Percentiles rank a stretch among this genome's conserved stretches.
Evolutionary conservation across 1,140 invertebrate genomes (phyloP).

Genomic region (Papilio helenus): DNA sequence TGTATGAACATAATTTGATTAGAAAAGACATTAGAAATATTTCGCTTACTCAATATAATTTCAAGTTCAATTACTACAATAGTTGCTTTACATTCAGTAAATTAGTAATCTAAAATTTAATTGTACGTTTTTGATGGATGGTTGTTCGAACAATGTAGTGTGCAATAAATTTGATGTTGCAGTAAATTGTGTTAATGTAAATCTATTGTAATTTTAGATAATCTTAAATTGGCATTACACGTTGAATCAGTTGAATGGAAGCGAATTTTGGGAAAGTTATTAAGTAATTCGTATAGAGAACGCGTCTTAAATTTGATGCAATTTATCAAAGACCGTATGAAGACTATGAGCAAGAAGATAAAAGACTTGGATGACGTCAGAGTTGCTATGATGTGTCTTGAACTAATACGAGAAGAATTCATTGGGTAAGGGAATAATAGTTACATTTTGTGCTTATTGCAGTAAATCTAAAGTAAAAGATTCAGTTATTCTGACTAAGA

Average conservation of each 20-base stretch:
- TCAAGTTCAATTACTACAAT: background rate
- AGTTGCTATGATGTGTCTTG: conserved; percentile 89
- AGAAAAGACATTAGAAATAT: background rate
- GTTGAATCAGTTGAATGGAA: conserved; percentile 87
- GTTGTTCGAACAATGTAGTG: background rate
- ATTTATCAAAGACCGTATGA: conserved; percentile 88
- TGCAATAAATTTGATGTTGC: background rate
- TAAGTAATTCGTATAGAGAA: conserved; percentile 85
- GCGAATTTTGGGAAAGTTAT: conserved; percentile 84
- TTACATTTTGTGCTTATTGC: too few relatives aligned
- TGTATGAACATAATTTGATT: background rate
- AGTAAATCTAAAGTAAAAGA: too few relatives aligned
- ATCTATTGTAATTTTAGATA: conserved; percentile 83
- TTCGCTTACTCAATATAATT: background rate
- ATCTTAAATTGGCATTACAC: conserved; percentile 85
- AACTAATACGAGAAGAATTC: conserved; percentile 88
- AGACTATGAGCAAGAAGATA: conserved; percentile 86
- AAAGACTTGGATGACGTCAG: conserved; percentile 89
- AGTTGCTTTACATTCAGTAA: background rate
- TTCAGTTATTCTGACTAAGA: background rate
- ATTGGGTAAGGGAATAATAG: conserved; percentile 81
- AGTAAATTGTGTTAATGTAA: background rate
- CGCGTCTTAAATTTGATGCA: conserved; percentile 86
- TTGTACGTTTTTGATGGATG: background rate
- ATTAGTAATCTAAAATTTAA: too few relatives aligned